Percentiles rank a stretch among this genome's conserved stretches.
These are phyloP conservation scores for Drosophila prostipennis DNA, from an alignment of 2,888 invertebrate species.

Conservation along the genomic window DNA sequence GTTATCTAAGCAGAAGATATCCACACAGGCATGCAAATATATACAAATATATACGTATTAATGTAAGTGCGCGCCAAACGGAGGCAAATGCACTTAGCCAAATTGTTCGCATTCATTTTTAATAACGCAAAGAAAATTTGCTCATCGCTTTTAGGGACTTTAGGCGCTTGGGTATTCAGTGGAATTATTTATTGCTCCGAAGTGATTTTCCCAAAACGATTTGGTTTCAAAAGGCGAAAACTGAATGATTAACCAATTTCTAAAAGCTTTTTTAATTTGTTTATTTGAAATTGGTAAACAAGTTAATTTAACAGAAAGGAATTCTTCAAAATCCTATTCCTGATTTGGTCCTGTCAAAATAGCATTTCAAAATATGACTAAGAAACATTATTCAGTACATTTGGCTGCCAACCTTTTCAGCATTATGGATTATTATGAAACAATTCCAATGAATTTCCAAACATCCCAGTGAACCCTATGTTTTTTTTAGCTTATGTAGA, in stretches of 20 bases:
- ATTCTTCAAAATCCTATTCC: no score
- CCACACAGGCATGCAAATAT: constrained; percentile 1
- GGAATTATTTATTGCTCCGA: constrained; percentile 28
- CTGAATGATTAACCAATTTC: neutral
- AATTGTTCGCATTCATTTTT: constrained; percentile 40
- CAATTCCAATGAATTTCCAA: neutral
- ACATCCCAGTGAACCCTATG: neutral
- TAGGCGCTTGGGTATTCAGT: constrained; percentile 14
- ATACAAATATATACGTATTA: neutral
- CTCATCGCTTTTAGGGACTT: constrained; percentile 10
- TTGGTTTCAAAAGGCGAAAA: neutral
- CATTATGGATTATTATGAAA: no score
- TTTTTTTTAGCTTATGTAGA: neutral
- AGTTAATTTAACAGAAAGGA: no score
- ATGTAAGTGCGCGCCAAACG: constrained; percentile 6
- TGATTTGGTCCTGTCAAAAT: no score
- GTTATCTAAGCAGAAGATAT: constrained; percentile 58
- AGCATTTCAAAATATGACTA: no score
- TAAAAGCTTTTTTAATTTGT: neutral
- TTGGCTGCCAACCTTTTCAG: no score
- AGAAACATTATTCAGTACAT: no score
- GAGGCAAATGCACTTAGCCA: constrained; percentile 34
- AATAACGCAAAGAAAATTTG: constrained; percentile 14
- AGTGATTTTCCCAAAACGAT: constrained; percentile 12
- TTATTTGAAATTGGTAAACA: no score